Base-by-base conservation (phyloP, 2,797 vertebrate genomes). In the Melanitta fusca region DNA sequence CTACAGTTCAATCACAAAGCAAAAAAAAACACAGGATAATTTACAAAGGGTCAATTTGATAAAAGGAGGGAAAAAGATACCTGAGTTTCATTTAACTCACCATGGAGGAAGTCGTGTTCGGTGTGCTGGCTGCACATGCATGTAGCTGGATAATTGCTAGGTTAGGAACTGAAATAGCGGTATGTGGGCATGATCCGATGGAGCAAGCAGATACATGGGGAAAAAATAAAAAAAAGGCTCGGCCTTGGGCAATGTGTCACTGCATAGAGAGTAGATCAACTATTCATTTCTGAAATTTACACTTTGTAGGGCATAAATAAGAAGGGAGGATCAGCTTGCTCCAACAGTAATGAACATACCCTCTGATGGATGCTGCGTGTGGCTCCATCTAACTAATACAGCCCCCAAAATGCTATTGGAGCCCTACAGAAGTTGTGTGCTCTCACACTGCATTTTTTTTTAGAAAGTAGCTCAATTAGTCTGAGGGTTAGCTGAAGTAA, bases 271-370 rank as follows among this genome's bases (percentile, higher is more conserved):
- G 87, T 62, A 84, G 64, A 94, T 91, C 71, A 90, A 88, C 91
- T 88, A 60, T 95, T 95, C 91, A 91, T 91, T 96, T 90, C 85
- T 89, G 83, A 91, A 95, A 96, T 78, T 85, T 80, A 93, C 69
- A 72, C 90, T 93, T 91, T 95, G 95, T 83, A 95, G 93, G 90
- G 92, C 80, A 96, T 85, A 89, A 95, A 89, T 83, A 92, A 85
- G 91, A 61, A 80, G 74, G 72, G 61, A 94, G 45, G 81, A 95
- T 74, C 88, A 79, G 82, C 15, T 0, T 39, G 89, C 27, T 54
- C 17, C 38, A 49, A 27, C 32, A 88, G 80, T 80, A 96, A 93
- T 12, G 66, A 36, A 74, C 84, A 53, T 43, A 69, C 36, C 57
- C 56, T 68, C 57, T 38, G 22, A 28, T n/a, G 58, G 71, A 64